Percentiles rank a stretch among this genome's conserved stretches.
phyloP scores from a whole-genome alignment of 2,888 invertebrate species.

The Scaeva pyrastri region DNA sequence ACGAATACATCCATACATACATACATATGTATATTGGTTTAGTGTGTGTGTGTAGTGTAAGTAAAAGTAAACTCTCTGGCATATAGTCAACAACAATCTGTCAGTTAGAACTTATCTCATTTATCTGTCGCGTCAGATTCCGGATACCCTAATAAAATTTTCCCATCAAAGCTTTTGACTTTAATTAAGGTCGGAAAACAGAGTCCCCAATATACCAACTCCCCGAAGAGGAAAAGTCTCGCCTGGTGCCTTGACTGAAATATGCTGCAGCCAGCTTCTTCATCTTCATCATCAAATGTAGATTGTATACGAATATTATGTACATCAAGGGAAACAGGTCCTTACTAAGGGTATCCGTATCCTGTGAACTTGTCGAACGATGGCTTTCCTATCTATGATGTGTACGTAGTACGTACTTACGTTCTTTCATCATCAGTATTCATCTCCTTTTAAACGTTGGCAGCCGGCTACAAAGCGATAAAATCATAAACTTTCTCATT shows the following conservation, averaged over 20 bases:
- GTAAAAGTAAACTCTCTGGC: constrained; percentile 22
- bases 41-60: background rate
- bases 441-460: constrained; percentile 30
- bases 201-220: constrained; percentile 22
- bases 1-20: too few relatives aligned
- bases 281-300: too few relatives aligned
- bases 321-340: constrained; percentile 5
- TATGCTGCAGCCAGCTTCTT: background rate
- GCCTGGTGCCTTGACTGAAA: background rate
- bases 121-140: constrained; percentile 75
- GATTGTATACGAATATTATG: too few relatives aligned
- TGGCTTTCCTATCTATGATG: constrained; percentile 53
- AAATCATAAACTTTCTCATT: constrained; percentile 73
- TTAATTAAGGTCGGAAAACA: constrained; percentile 75
- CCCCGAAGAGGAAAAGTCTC: constrained; percentile 33
- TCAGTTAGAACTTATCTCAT: constrained; percentile 75
- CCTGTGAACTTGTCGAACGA: constrained; percentile 49
- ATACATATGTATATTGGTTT: background rate
- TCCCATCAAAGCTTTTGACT: constrained; percentile 76
- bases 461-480: constrained; percentile 52
- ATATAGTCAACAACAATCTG: constrained; percentile 73
- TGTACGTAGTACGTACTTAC: too few relatives aligned
- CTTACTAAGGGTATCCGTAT: constrained; percentile 14
- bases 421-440: constrained; percentile 29
- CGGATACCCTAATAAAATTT: constrained; percentile 74